Conservation (phyloP, 2,888 invertebrate species). For the Orthosia gothica region DNA sequence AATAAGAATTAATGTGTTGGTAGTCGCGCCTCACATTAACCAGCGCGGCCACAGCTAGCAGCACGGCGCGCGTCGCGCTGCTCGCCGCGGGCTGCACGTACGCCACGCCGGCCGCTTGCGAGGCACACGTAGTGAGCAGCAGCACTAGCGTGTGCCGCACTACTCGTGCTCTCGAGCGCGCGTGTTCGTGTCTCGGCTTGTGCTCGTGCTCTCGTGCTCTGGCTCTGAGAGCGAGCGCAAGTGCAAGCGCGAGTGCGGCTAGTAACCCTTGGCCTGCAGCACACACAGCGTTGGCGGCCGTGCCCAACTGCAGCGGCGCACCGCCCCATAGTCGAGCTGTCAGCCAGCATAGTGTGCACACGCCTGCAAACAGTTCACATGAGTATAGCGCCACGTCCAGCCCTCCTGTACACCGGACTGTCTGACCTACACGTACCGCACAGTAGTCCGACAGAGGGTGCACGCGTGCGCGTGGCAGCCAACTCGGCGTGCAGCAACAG, state of each 20-base stretch:
- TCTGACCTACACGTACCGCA: constrained; percentile 86
- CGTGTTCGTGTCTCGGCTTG: constrained; percentile 69
- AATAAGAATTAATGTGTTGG: too few species aligned
- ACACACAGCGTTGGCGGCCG: constrained; percentile 93
- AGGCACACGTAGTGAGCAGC: constrained; percentile 80
- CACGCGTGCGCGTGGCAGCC: constrained; percentile 92
- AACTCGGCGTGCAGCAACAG: constrained; percentile 94
- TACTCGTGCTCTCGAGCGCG: constrained; percentile 78
- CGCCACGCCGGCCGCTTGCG: constrained; percentile 84
- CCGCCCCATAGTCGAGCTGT: constrained; percentile 93
- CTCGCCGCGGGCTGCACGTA: constrained; percentile 86
- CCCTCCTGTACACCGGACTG: background rate
- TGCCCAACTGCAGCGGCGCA: constrained; percentile 90
- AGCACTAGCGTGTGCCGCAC: constrained; percentile 84
- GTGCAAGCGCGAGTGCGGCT: constrained; percentile 92
- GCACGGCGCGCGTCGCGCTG: constrained; percentile 76
- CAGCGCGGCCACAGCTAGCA: constrained; percentile 81
- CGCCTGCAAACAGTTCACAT: constrained; percentile 85
- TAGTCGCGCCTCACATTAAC: constrained; percentile 77
- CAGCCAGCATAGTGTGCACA: constrained; percentile 93
- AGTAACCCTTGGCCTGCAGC: constrained; percentile 93
- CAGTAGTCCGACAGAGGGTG: constrained; percentile 93
- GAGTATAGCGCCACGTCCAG: background rate
- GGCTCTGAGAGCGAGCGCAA: constrained; percentile 86
- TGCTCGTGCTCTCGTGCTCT: constrained; percentile 7